Conservation (phyloP, 2,113 vertebrate species). For the Balaenoptera acutorostrata region DNA sequence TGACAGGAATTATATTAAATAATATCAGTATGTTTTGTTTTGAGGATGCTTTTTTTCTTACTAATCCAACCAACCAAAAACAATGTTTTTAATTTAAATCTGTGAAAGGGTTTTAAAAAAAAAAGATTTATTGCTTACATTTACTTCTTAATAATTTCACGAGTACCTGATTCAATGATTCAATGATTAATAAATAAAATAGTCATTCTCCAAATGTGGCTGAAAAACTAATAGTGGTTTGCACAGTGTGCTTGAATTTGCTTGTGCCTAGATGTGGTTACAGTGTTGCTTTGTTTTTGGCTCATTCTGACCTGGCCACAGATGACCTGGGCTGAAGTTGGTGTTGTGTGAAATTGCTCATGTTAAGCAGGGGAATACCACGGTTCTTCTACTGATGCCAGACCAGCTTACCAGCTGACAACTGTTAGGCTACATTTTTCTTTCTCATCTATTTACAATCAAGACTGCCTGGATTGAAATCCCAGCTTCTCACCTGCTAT, state of each 20-base stretch:
- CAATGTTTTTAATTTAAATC: neutral
- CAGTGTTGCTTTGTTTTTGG: neutral
- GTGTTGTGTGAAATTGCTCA: neutral
- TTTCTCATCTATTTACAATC: neutral
- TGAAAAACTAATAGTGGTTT: neutral
- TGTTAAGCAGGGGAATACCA: neutral
- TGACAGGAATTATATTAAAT: neutral
- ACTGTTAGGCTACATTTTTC: neutral
- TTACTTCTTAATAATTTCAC: neutral
- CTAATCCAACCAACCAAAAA: neutral
- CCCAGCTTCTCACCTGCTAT: neutral
- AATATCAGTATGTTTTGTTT: slow-evolving; percentile 7
- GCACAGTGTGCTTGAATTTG: neutral
- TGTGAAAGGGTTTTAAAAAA: neutral
- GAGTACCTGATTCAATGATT: neutral
- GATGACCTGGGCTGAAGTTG: neutral
- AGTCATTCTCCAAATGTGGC: neutral
- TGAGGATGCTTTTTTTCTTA: neutral
- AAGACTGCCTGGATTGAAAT: neutral
- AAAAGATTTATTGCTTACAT: neutral
- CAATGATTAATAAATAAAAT: neutral
- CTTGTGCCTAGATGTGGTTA: neutral
- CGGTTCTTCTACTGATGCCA: no score
- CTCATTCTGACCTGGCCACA: neutral
- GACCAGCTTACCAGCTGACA: neutral